phyloP scores from a whole-genome alignment of 1,140 invertebrate genomes.

The Rhagoletis zephyria region DNA sequence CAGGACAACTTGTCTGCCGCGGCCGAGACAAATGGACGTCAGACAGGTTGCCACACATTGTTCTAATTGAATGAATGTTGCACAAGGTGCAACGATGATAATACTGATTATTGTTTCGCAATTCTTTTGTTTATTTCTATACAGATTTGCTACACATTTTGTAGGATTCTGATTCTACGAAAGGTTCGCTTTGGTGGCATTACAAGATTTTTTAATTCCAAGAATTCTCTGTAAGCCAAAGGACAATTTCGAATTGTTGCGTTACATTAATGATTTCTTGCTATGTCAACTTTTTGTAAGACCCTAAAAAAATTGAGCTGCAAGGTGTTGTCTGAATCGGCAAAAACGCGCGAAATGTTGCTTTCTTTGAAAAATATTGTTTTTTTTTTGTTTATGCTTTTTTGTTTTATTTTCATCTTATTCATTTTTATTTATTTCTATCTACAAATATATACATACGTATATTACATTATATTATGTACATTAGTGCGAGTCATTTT shows the following conservation, averaged over 20 bases:
- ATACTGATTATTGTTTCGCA: slow-evolving; percentile 3
- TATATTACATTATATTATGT: too few relatives aligned
- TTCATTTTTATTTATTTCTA: too few relatives aligned
- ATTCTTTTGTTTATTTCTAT: not conserved
- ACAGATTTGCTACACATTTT: not conserved
- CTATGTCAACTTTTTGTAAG: not conserved
- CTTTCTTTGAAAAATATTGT: too few relatives aligned
- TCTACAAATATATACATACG: too few relatives aligned
- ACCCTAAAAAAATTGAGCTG: not conserved
- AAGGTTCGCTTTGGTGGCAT: not conserved
- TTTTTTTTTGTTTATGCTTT: too few relatives aligned
- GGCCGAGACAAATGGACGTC: slow-evolving; percentile 30
- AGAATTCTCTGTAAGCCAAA: not conserved
- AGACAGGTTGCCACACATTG: slow-evolving; percentile 38
- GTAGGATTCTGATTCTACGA: not conserved
- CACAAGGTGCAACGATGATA: slow-evolving; percentile 37
- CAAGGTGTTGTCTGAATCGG: not conserved
- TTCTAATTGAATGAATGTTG: slow-evolving; percentile 31
- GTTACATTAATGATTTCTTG: not conserved
- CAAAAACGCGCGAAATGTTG: not conserved
- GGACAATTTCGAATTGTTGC: not conserved
- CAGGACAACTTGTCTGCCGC: slow-evolving; percentile 32
- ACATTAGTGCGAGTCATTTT: too few relatives aligned
- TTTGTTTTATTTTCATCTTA: too few relatives aligned
- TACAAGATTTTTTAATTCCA: not conserved